A percentile compares a stretch with the other conserved stretches of the same genome.
Conservation (phyloP, 2,113 vertebrate species). For the Sylvia atricapilla region DNA sequence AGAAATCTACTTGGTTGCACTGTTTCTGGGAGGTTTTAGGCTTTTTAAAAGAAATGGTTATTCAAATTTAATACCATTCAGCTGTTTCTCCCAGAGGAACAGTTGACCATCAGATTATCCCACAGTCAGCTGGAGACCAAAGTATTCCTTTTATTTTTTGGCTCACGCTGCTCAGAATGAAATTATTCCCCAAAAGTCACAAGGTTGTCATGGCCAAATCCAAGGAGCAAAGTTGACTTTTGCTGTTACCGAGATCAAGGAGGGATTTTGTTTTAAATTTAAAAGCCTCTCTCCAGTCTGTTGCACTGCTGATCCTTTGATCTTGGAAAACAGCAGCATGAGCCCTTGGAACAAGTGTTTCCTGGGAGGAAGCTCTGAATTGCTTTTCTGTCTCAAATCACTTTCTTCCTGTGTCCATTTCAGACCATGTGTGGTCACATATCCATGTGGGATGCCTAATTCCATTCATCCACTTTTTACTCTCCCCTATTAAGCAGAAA, state of each 20-base stretch:
- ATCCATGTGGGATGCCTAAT: background rate
- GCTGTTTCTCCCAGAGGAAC: background rate
- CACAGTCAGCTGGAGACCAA: background rate
- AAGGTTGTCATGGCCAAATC: background rate
- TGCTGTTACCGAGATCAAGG: background rate
- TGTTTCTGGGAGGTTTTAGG: background rate
- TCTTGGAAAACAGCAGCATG: background rate
- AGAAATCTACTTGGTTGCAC: background rate
- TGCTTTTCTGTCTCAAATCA: background rate
- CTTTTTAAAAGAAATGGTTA: background rate
- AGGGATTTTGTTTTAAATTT: background rate
- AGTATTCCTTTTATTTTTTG: background rate
- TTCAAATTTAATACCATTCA: background rate
- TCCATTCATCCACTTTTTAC: background rate
- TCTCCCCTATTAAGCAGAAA: background rate
- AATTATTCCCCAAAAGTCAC: background rate
- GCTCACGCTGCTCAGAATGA: background rate
- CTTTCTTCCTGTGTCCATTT: background rate
- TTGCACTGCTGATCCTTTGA: background rate
- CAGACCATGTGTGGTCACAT: background rate
- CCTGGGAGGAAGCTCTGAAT: background rate
- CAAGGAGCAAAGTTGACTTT: background rate
- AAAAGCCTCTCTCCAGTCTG: background rate
- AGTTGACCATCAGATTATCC: background rate
- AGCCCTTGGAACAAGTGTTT: background rate